Conservation (phyloP, 2,797 vertebrate species). For the Tympanoctomys barrerae region DNA sequence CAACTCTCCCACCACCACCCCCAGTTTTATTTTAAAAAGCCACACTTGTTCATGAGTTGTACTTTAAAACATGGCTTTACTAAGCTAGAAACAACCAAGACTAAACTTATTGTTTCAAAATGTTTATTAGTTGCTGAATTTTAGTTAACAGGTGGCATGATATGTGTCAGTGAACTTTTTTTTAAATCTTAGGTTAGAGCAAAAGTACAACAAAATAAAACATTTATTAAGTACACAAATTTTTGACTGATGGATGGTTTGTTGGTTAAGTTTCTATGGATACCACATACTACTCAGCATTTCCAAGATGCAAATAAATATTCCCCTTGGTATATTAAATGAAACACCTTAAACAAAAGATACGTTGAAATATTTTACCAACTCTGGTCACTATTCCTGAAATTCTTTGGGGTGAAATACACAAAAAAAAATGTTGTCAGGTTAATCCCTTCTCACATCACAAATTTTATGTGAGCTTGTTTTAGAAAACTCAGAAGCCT, state of each 20-base stretch:
- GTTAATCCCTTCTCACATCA: slow-evolving; percentile 36
- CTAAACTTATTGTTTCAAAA: slow-evolving; percentile 15
- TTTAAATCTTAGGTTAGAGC: slow-evolving; percentile 17
- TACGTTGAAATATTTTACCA: slow-evolving; percentile 50
- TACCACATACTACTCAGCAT: slow-evolving; percentile 38
- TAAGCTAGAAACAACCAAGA: slow-evolving; percentile 63
- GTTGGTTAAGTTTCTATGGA: background rate
- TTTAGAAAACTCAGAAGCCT: slow-evolving; percentile 46
- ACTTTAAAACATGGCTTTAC: slow-evolving; percentile 66
- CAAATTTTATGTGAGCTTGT: slow-evolving; percentile 56
- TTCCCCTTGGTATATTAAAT: slow-evolving; percentile 22
- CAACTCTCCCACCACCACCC: slow-evolving; percentile 62
- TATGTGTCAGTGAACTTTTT: background rate
- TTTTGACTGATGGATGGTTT: slow-evolving; percentile 37
- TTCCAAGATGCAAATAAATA: slow-evolving; percentile 29
- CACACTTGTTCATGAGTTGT: slow-evolving; percentile 74
- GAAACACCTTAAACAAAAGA: slow-evolving; percentile 41
- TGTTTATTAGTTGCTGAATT: slow-evolving; percentile 30
- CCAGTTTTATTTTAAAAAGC: slow-evolving; percentile 76
- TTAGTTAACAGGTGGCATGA: slow-evolving; percentile 63
- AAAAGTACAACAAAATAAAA: slow-evolving; percentile 58
- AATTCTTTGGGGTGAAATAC: background rate
- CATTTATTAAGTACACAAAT: slow-evolving; percentile 4
- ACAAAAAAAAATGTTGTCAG: slow-evolving; percentile 38
- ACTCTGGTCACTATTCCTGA: slow-evolving; percentile 17